Evolutionary conservation across 2,113 vertebrate genomes (phyloP).

Genomic region (Phaethornis superciliosus): DNA sequence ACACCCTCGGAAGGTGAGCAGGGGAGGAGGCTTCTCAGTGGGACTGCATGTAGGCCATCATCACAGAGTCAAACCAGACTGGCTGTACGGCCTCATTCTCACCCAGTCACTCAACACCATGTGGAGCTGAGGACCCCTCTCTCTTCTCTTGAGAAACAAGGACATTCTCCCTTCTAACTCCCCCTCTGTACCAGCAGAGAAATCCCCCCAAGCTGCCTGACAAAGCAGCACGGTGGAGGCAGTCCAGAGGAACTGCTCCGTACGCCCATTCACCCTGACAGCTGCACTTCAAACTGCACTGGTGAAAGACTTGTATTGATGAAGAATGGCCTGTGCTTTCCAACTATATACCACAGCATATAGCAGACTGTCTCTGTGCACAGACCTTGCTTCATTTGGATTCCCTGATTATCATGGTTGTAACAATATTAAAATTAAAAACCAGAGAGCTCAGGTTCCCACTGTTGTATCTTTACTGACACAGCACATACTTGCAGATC

Average conservation of each 20-base stretch:
- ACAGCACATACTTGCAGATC: neutral
- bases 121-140: neutral
- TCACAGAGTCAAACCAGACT: fast-evolving
- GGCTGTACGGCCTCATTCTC: neutral
- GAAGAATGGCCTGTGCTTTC: constrained; percentile 42
- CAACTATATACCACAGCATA: neutral
- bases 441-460: neutral
- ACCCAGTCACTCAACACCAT: neutral
- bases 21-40: neutral
- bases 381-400: neutral
- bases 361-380: neutral
- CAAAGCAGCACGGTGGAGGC: neutral
- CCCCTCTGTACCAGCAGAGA: neutral
- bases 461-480: neutral
- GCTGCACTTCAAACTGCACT: neutral
- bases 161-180: neutral
- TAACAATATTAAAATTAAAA: neutral
- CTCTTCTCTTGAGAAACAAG: neutral
- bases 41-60: fast-evolving
- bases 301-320: neutral
- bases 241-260: neutral
- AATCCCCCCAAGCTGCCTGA: neutral
- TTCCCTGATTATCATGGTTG: neutral
- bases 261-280: neutral
- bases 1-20: fast-evolving